A percentile compares a stretch with the other conserved stretches of the same genome.
These are phyloP conservation scores for Glossophaga mutica DNA, from an alignment of 2,797 vertebrate genomes.

Conservation along the genomic window DNA sequence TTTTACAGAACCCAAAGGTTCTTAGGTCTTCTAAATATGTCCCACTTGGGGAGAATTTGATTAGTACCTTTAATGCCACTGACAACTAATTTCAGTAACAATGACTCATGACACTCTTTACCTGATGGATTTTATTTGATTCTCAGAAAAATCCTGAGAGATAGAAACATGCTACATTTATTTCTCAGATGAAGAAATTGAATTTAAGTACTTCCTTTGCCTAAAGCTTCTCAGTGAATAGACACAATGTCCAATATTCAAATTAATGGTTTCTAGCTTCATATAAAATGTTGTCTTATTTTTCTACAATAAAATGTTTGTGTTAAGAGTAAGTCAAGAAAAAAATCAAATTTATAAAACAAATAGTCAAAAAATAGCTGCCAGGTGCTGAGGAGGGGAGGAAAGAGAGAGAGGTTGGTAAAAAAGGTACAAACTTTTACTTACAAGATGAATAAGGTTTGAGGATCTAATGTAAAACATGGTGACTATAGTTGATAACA, in stretches of 20 bases:
- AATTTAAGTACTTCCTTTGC: background rate
- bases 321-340: background rate
- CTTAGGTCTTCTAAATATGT: background rate
- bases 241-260: background rate
- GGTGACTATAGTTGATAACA: background rate
- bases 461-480: background rate
- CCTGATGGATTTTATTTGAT: background rate
- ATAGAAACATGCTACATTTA: background rate
- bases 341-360: background rate
- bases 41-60: background rate
- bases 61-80: background rate
- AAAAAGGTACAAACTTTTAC: no score
- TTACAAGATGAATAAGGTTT: no score
- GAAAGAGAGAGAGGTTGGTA: no score
- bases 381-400: no score
- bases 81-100: background rate
- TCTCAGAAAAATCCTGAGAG: background rate
- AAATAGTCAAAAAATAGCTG: background rate
- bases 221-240: background rate
- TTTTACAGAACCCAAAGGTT: background rate
- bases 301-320: slow-evolving; percentile 6
- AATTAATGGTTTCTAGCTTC: background rate
- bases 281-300: background rate
- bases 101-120: background rate
- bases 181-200: background rate